phyloP scores from a whole-genome alignment of 2,888 invertebrate genomes.

The Cecidostiba fungosa region DNA sequence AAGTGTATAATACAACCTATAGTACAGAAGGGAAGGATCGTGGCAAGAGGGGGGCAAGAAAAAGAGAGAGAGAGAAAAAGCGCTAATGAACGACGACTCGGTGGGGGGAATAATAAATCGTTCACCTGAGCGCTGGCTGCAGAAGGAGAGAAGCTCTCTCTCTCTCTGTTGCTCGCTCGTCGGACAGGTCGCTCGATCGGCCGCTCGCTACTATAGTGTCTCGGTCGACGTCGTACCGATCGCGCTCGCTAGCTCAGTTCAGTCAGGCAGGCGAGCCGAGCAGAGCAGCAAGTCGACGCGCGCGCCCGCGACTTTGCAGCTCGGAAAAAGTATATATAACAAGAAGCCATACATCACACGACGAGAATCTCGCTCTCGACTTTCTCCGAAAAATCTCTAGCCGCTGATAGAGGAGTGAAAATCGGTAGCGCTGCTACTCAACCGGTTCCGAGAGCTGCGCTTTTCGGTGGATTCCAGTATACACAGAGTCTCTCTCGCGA shows the following conservation, averaged over 20 bases:
- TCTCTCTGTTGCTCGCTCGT: conserved; percentile 63
- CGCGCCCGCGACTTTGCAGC: neutral
- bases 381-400: conserved; percentile 6
- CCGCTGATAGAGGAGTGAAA: neutral
- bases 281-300: neutral
- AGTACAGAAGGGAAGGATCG: neutral
- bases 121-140: conserved; percentile 74
- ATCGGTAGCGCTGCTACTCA: neutral
- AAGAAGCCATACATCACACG: neutral
- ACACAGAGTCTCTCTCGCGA: neutral
- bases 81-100: conserved; percentile 45
- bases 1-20: too few relatives aligned
- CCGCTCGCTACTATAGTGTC: conserved; percentile 69
- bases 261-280: conserved; percentile 26
- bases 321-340: neutral
- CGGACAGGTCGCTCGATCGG: neutral
- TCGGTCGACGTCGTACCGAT: conserved; percentile 74
- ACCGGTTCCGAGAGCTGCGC: neutral
- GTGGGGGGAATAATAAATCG: conserved; percentile 77
- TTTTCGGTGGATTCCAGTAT: neutral
- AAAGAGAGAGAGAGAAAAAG: conserved; percentile 32
- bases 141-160: conserved; percentile 38
- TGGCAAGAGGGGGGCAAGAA: neutral
- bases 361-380: neutral
- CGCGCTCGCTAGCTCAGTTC: conserved; percentile 63